Base-by-base conservation (phyloP, 2,797 vertebrate genomes). In the Melopsittacus undulatus region DNA sequence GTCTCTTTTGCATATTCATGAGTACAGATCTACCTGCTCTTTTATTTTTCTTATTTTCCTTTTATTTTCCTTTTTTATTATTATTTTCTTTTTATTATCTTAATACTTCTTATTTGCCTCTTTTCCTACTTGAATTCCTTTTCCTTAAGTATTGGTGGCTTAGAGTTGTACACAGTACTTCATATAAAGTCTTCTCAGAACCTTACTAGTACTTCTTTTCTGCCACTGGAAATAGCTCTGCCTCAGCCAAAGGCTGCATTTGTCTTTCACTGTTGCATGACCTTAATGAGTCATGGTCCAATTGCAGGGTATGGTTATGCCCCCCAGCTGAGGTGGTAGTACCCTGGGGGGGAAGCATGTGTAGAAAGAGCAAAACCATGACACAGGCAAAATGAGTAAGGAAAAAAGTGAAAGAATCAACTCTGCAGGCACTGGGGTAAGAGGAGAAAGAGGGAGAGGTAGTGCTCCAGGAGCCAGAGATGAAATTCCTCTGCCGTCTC, bases 281-380 rank as follows among this genome's bases (percentile, higher is more conserved):
- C 21, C 27, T 51, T 21, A 30, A 24, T 3, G 1, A n/a, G 87
- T 72, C 8, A 0, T 52, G 29, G 13, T 68, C 29, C 11, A 63
- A 1, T 27, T 0, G 0, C 57, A 36, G 32, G 46, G 49, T 5
- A 3, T 0, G 0, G 62, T 64, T 38, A 24, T 21, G 30, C 16
- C 59, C 68, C 54, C 1, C 2, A 9, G 73, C 7, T 2, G 0
- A 3, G 30, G 5, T 2, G 4, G 38, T 8, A 22, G 17, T 1
- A 0, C 8, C 22, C 19, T 0, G 0, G 13, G 21, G 0, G 13
- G 21, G 13, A 20, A 45, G 6, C 0, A 0, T 8, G 3, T 4
- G 5, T 30, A 29, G 46, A 54, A 82, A 61, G 22, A 22, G 36
- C 12, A 70, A 75, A 90, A 48, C 8, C 18, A 8, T 29, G 38